Evolutionary conservation across 2,797 vertebrate species (phyloP), one percentile per base, ranked within the genome.

Genomic region (Hippopotamyrus pictus): DNA sequence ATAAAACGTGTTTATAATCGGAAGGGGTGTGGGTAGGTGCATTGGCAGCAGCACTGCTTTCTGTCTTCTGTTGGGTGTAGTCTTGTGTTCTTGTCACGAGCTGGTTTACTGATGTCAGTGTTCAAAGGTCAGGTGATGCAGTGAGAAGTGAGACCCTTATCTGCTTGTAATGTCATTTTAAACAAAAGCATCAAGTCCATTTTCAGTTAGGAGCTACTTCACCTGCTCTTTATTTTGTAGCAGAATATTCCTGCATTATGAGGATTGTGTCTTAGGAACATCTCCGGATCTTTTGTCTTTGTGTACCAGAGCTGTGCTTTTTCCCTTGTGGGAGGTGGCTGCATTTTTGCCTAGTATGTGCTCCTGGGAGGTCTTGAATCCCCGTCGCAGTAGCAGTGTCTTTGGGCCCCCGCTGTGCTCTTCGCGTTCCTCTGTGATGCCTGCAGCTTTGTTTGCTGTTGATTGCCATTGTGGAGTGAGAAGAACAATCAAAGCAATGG

Each of bases 21-120:
- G n/a, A 22, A 4, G 82, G 41, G 46, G n/a, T 86, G 57, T 19
- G 19, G 57, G 41, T 19, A 88, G 17, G 19, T 65, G 37, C 3
- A n/a, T n/a, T 37, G 37, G 7, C 73, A 79, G 14, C 37, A 44
- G 73, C 17, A 3, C 17, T 79, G 37, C 37, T 41, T 9, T 79
- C 73, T 84, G 82, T 19, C 82, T 65, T 37, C 84, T 57, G 7
- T 62, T n/a, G 19, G 25, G 33, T 65, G 41, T 88, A 62, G 86
- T 22, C 54, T 79, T 17, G 48, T 6, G n/a, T 33, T 44, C 29
- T 29, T 41, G 6, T 46, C 62, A 57, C 14, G 41, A 51, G 69
- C 89, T 51, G 22, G 50, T 41, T 62, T 53, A 25, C 82, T 92
- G 92, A 93, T 90, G 91, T 93, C 89, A 91, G 51, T 88, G 89